Evolutionary conservation across 1,140 invertebrate species (phyloP).

Genomic region (Hylyphantes graminicola): DNA sequence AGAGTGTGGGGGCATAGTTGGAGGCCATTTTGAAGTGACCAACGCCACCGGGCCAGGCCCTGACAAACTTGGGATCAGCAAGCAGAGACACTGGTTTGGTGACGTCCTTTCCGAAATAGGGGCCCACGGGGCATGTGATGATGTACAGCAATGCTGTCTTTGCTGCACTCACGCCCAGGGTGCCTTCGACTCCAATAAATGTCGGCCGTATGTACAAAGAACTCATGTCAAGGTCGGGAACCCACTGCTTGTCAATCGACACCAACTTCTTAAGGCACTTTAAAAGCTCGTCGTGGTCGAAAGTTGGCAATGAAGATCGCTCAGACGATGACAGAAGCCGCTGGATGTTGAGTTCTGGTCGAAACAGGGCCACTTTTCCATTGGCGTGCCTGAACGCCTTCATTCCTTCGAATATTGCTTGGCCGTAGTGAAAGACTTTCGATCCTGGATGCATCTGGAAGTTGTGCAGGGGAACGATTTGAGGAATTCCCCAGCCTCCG

Average conservation of each 20-base stretch:
- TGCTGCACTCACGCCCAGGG: conserved; percentile 87
- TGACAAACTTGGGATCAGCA: conserved; percentile 82
- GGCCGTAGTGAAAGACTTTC: conserved; percentile 95
- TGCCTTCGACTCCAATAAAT: conserved; percentile 95
- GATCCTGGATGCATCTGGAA: conserved; percentile 78
- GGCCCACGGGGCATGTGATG: conserved; percentile 91
- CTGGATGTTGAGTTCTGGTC: conserved; percentile 95
- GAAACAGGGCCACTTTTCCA: conserved; percentile 91
- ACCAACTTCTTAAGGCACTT: conserved; percentile 88
- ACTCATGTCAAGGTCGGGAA: conserved; percentile 84
- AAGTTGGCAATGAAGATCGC: conserved; percentile 87
- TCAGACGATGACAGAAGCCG: conserved; percentile 88
- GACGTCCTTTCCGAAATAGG: conserved; percentile 81
- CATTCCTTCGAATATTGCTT: conserved; percentile 98
- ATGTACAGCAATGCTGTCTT: conserved; percentile 89
- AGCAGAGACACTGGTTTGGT: conserved; percentile 81
- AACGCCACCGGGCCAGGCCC: conserved; percentile 96
- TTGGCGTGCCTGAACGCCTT: conserved; percentile 97
- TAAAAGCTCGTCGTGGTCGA: conserved; percentile 90
- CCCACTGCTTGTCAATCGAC: conserved; percentile 95
- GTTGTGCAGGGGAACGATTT: conserved; percentile 58
- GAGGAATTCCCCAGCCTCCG: conserved; percentile 61
- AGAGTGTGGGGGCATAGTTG: conserved; percentile 74
- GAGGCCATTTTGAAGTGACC: conserved; percentile 95
- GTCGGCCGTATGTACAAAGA: conserved; percentile 97